A percentile compares a stretch with the other conserved stretches of the same genome.
Conservation (phyloP, 2,113 vertebrate genomes). For the Perca fluviatilis region DNA sequence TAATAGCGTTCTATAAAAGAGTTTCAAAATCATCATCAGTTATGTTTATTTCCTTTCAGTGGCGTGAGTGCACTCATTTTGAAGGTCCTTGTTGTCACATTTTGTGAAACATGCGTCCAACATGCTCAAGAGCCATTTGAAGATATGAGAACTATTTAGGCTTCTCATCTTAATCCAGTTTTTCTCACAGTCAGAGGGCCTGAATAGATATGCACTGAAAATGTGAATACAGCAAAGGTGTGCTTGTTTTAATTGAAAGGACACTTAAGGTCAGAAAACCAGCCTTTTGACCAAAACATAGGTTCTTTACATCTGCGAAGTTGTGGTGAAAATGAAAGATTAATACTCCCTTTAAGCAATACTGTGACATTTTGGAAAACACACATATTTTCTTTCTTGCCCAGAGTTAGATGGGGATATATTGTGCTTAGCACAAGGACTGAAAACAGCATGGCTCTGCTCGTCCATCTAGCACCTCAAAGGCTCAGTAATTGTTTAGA, state of each 20-base stretch:
- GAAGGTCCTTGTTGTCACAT: conserved; percentile 2
- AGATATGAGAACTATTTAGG: conserved; percentile 9
- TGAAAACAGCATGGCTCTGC: neutral
- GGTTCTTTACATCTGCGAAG: conserved; percentile 6
- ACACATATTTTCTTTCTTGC: neutral
- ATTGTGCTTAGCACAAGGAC: neutral
- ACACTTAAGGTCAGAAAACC: conserved; percentile 6
- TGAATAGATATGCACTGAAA: conserved; percentile 10
- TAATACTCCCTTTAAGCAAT: neutral
- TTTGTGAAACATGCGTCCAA: conserved; percentile 21
- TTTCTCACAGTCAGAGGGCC: conserved; percentile 21
- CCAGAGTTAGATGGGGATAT: conserved; percentile 1
- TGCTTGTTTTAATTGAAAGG: conserved; percentile 8
- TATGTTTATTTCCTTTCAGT: conserved; percentile 8
- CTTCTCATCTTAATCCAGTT: neutral
- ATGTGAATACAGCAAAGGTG: neutral
- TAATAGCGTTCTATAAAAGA: neutral
- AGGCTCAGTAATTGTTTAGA: neutral
- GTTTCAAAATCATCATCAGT: neutral
- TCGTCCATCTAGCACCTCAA: neutral
- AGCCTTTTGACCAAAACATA: neutral
- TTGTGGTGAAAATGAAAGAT: conserved; percentile 30
- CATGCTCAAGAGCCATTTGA: conserved; percentile 8
- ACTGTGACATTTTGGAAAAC: conserved; percentile 23
- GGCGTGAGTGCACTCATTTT: neutral